A percentile compares a stretch with the other conserved stretches of the same genome.
Conservation (phyloP, 2,113 vertebrate genomes). For the Lophius piscatorius region DNA sequence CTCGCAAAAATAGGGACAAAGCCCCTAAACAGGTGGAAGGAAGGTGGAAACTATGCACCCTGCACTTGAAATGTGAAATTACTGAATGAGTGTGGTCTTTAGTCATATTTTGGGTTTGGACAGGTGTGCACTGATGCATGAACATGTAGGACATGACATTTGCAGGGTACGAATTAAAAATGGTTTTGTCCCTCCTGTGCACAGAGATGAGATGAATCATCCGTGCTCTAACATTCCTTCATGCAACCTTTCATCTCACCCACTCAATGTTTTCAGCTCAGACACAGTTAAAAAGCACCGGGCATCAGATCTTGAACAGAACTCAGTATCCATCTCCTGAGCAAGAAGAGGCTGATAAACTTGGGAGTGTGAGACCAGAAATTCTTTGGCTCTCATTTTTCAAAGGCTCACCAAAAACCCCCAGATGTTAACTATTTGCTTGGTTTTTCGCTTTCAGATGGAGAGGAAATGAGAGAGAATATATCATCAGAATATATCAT, state of each 20-base stretch:
- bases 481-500: slow-evolving; percentile 30
- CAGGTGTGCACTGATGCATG: slow-evolving; percentile 39
- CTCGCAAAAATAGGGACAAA: slow-evolving; percentile 37
- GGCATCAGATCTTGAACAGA: slow-evolving; percentile 37
- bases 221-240: slow-evolving; percentile 60
- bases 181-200: slow-evolving; percentile 40
- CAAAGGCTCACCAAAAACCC: slow-evolving; percentile 9
- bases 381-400: background rate
- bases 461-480: slow-evolving; percentile 43
- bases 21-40: slow-evolving; percentile 19
- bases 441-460: slow-evolving; percentile 29
- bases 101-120: slow-evolving; percentile 30
- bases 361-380: background rate
- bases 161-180: slow-evolving; percentile 61
- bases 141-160: slow-evolving; percentile 53
- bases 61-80: slow-evolving; percentile 1
- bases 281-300: slow-evolving; percentile 58
- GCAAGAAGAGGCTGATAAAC: slow-evolving; percentile 12
- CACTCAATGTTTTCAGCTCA: slow-evolving; percentile 60
- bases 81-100: slow-evolving; percentile 24
- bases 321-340: slow-evolving; percentile 14
- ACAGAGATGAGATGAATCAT: slow-evolving; percentile 65
- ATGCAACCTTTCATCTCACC: slow-evolving; percentile 66
- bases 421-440: slow-evolving; percentile 15
- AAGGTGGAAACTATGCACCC: background rate